Percentiles rank a stretch among this genome's conserved stretches.
Evolutionary conservation across 2,797 vertebrate genomes (phyloP).

Genomic region (Bradypus variegatus): DNA sequence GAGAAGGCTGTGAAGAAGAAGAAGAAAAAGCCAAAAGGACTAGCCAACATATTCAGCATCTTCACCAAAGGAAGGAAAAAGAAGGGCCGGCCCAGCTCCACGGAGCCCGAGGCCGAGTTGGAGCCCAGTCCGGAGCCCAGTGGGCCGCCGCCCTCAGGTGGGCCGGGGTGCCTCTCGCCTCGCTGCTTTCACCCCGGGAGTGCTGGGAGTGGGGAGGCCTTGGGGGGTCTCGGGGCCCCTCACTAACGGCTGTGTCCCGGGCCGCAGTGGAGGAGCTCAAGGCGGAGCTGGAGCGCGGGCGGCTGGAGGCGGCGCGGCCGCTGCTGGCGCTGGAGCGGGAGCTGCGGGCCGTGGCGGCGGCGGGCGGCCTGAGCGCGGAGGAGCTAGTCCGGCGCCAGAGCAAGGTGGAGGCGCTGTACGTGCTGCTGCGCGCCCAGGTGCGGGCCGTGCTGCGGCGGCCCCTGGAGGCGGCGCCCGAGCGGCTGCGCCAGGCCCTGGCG

Average conservation of each 20-base stretch:
- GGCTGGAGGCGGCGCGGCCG: constrained; percentile 53
- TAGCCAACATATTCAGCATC: constrained; percentile 30
- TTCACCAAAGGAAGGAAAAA: constrained; percentile 57
- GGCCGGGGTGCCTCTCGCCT: no score
- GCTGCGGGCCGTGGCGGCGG: constrained; percentile 53
- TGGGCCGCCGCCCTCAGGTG: neutral
- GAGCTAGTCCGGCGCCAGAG: constrained; percentile 65
- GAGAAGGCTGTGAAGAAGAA: neutral
- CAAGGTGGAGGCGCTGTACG: constrained; percentile 74
- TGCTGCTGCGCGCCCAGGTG: constrained; percentile 72
- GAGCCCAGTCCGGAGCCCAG: accelerated
- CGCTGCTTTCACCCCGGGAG: neutral
- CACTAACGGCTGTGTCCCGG: neutral
- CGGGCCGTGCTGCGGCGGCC: constrained; percentile 73
- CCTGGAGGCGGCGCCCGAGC: constrained; percentile 64
- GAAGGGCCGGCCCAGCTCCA: neutral
- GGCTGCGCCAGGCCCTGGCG: constrained; percentile 76
- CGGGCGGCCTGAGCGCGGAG: constrained; percentile 33
- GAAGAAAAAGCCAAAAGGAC: constrained; percentile 28
- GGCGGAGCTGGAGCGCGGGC: constrained; percentile 47
- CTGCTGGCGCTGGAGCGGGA: constrained; percentile 78
- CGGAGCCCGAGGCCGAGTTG: accelerated
- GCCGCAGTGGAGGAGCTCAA: constrained; percentile 63
- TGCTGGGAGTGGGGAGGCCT: accelerated
- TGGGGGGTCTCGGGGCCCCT: neutral